Percentiles rank a stretch among this genome's conserved stretches.
phyloP scores from a whole-genome alignment of 1,140 invertebrate genomes.

The Megalonaias nervosa region DNA sequence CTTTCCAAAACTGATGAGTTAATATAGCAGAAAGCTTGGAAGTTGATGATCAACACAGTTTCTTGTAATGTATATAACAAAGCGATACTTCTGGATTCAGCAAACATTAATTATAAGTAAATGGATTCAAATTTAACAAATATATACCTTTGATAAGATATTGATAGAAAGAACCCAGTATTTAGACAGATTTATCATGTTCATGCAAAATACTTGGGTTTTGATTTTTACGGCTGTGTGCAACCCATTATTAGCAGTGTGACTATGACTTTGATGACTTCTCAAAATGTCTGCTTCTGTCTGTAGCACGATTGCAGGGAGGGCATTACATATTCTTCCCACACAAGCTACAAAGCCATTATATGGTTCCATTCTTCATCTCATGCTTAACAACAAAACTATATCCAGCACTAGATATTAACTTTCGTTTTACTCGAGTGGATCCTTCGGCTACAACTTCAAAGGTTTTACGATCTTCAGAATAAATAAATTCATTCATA shows the following conservation, averaged over 20 bases:
- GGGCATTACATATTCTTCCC: background rate
- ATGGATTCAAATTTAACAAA: too few relatives aligned
- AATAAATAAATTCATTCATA: background rate
- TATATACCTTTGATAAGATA: too few relatives aligned
- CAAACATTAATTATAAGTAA: too few relatives aligned
- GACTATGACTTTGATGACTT: background rate
- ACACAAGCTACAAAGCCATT: constrained; percentile 11
- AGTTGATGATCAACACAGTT: too few relatives aligned
- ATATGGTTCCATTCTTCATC: background rate
- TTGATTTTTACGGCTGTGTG: constrained; percentile 2
- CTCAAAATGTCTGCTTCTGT: background rate
- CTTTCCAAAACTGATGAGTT: too few relatives aligned
- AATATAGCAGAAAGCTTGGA: too few relatives aligned
- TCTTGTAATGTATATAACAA: too few relatives aligned
- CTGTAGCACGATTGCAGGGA: background rate
- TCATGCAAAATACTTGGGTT: background rate
- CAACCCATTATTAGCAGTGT: background rate
- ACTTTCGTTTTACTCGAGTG: background rate
- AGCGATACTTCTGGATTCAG: too few relatives aligned
- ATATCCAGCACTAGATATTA: constrained; percentile 3
- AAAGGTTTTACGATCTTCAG: background rate
- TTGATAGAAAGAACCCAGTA: too few relatives aligned
- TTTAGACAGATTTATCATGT: too few relatives aligned
- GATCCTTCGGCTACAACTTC: background rate
- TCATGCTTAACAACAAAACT: too few relatives aligned